phyloP scores from a whole-genome alignment of 2,113 vertebrate species.

The Etia nguti region DNA sequence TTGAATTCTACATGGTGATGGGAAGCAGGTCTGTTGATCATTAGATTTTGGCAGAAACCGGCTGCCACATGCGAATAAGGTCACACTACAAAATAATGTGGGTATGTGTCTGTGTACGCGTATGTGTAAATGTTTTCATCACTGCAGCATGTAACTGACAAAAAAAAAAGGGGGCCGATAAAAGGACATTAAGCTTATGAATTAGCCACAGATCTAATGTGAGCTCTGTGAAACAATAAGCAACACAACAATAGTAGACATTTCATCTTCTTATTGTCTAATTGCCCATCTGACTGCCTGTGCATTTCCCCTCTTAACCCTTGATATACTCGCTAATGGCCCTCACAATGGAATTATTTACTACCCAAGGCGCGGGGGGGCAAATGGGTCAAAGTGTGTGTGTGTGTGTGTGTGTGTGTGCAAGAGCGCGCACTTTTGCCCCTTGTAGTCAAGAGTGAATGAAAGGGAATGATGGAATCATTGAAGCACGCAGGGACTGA shows the following conservation, averaged over 20 bases:
- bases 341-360: constrained; percentile 70
- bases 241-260: constrained; percentile 47
- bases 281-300: constrained; percentile 58
- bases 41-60: constrained; percentile 47
- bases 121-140: constrained; percentile 26
- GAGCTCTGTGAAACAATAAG: constrained; percentile 53
- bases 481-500: constrained; percentile 71
- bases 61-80: constrained; percentile 37
- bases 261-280: constrained; percentile 69
- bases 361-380: constrained; percentile 40
- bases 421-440: constrained; percentile 10
- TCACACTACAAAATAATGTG: constrained; percentile 13
- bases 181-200: constrained; percentile 40
- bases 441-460: constrained; percentile 46
- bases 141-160: not conserved
- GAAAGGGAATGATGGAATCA: constrained; percentile 69
- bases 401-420: constrained; percentile 30
- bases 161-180: not conserved
- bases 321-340: constrained; percentile 57
- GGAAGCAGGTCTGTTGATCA: constrained; percentile 38
- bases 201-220: constrained; percentile 49
- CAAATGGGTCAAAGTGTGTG: constrained; percentile 63
- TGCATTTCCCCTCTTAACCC: constrained; percentile 59
- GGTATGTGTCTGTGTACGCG: not conserved
- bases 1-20: constrained; percentile 30